These are phyloP conservation scores for Phaethornis superciliosus DNA, from an alignment of 2,113 vertebrate genomes.

Conservation along the genomic window DNA sequence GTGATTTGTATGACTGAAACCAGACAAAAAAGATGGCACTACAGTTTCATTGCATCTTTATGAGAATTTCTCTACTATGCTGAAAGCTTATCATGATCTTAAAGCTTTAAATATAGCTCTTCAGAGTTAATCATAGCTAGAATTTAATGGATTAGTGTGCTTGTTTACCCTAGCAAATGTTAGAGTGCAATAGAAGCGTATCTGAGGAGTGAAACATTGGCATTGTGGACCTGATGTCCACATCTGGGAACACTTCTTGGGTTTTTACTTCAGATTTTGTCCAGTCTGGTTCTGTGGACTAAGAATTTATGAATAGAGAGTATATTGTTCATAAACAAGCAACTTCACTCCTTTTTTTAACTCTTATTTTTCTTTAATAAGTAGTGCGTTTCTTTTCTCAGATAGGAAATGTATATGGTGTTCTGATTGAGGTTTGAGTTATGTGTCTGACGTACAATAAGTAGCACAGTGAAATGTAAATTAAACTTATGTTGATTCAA, in stretches of 20 bases:
- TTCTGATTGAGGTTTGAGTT: neutral
- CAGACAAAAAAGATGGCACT: neutral
- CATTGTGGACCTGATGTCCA: neutral
- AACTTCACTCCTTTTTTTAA: neutral
- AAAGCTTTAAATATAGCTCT: neutral
- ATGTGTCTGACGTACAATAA: neutral
- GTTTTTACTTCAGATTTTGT: neutral
- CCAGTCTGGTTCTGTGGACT: neutral
- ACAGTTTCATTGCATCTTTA: neutral
- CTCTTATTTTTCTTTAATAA: neutral
- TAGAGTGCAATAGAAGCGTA: neutral
- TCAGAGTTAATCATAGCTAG: neutral
- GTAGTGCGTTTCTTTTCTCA: neutral
- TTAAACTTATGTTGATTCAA: neutral
- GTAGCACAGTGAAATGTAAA: constrained; percentile 18
- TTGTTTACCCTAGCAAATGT: neutral
- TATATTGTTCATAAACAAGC: neutral
- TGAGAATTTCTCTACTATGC: neutral
- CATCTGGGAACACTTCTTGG: neutral
- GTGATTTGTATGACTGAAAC: neutral
- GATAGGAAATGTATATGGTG: neutral
- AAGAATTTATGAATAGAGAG: neutral
- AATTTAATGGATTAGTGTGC: neutral
- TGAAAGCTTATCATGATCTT: neutral
- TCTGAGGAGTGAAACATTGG: neutral